Base-by-base conservation (phyloP, 2,797 vertebrate species). In the Lateolabrax maculatus region DNA sequence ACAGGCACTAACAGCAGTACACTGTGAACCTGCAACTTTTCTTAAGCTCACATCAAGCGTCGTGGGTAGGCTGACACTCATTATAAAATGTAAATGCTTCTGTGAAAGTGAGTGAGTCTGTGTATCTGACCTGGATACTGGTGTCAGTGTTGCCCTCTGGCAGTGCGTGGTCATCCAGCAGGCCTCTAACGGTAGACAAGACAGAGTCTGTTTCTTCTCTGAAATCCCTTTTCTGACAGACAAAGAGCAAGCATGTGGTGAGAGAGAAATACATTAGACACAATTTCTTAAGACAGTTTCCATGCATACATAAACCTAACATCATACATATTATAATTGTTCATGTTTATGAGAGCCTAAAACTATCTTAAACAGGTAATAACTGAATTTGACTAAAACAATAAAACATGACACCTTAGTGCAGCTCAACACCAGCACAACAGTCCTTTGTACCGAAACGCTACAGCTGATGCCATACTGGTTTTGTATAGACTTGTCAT, bases 141-240 rank as follows among this genome's bases (percentile, higher is more conserved):
- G 44, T 56, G 36, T 93, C 92, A 48, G 61, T 77, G 71, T 72
- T 76, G 48, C 86, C 69, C 31, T 79, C 86, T 18, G 61, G 3
- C 15, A 87, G 71, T n/a, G 81, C 72, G 29, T 85, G 79, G 43
- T 85, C 58, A 9, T 90, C 89, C 46, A 89, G 57, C 9, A 94
- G 48, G 61, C 85, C 75, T 77, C 82, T 87, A 1, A 96, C 65
- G 16, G 81, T 77, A 23, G 83, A 74, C 55, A 90, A 56, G 25
- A 95, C 62, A 4, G 92, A 86, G 13, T 80, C 39, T 13, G 88
- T 84, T 69, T 95, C 89, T 76, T 95, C 91, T 85, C 84, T 93
- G 55, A 94, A 92, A 80, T 97, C 95, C 23, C 76, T 87, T 87
- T 94, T 95, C 97, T 98, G 85, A 34, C 80, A 84, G 21, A 23